Conservation (phyloP, 2,113 vertebrate genomes). For the Chionomys nivalis region DNA sequence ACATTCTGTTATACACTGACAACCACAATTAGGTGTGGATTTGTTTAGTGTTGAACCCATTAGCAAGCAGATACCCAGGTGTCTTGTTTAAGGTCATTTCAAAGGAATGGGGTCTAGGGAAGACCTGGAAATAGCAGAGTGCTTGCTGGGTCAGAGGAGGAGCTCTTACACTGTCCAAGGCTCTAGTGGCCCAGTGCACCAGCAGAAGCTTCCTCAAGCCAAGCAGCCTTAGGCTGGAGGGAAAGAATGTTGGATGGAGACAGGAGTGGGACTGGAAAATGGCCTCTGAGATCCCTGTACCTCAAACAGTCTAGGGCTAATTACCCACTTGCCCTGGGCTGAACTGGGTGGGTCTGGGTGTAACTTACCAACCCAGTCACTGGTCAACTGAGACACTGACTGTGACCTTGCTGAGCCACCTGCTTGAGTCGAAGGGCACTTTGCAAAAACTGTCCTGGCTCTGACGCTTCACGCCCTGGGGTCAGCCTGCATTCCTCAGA, state of each 20-base stretch:
- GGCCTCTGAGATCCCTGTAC: background rate
- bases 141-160: background rate
- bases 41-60: background rate
- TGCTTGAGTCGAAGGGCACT: background rate
- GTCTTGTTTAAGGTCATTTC: background rate
- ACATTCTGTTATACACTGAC: background rate
- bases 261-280: background rate
- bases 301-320: background rate
- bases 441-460: background rate
- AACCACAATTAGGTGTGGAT: background rate
- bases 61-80: background rate
- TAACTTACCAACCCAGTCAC: background rate
- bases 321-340: background rate
- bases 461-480: background rate
- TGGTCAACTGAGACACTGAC: background rate
- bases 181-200: rapidly evolving
- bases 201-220: background rate
- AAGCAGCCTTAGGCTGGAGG: background rate
- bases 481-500: background rate
- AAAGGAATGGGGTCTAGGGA: background rate
- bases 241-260: background rate
- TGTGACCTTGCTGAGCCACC: background rate
- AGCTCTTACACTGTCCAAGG: too few species aligned
- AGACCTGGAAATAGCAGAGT: background rate
- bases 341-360: slow-evolving; percentile 12